These are phyloP conservation scores for Adelges cooleyi DNA, from an alignment of 1,140 invertebrate genomes.

Conservation along the genomic window DNA sequence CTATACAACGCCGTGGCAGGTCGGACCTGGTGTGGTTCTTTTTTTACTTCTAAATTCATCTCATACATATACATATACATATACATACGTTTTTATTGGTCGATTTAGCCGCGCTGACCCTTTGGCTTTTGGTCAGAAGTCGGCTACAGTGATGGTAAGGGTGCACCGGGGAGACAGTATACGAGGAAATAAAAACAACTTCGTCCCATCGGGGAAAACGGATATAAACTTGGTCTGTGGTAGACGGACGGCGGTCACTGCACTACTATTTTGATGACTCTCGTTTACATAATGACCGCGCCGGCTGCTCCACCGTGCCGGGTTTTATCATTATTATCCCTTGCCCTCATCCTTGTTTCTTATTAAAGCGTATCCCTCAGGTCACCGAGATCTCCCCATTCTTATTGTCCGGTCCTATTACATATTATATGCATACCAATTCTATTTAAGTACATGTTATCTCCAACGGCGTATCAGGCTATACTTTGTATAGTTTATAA, in stretches of 20 bases:
- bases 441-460: too few species aligned
- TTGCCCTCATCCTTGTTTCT: conserved; percentile 3
- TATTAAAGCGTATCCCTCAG: conserved; percentile 11
- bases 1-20: neutral
- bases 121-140: conserved; percentile 10
- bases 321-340: conserved; percentile 25
- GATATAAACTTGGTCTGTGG: conserved; percentile 8
- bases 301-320: neutral
- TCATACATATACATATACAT: neutral
- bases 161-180: neutral
- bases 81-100: conserved; percentile 17
- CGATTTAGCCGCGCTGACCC: conserved; percentile 17
- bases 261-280: conserved; percentile 24
- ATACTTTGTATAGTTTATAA: too few species aligned
- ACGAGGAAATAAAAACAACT: conserved; percentile 17
- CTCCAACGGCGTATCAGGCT: too few species aligned
- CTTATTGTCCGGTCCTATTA: too few species aligned
- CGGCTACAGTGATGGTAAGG: too few species aligned
- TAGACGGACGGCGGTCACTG: conserved; percentile 11
- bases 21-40: neutral
- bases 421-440: too few species aligned
- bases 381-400: neutral
- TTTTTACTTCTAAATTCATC: neutral
- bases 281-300: conserved; percentile 27
- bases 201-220: neutral